Conservation (phyloP, 2,113 vertebrate species). For the Tachycineta bicolor region DNA sequence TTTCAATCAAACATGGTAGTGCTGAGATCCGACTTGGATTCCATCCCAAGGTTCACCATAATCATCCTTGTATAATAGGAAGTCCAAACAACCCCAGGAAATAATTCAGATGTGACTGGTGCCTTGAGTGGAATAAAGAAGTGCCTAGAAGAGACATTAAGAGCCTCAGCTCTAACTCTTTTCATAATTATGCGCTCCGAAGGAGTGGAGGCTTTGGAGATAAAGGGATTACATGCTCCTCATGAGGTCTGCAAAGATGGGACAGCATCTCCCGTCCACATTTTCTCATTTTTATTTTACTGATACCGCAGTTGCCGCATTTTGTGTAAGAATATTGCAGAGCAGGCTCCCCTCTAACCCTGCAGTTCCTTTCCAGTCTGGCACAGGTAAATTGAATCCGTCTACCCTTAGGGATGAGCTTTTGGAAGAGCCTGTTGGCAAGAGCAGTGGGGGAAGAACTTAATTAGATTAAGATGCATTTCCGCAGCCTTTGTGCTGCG, state of each 20-base stretch:
- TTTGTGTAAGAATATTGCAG: not conserved
- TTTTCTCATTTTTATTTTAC: not conserved
- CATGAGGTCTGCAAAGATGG: not conserved
- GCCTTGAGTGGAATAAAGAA: conserved; percentile 19
- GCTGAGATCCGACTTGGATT: conserved; percentile 10
- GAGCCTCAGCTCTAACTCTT: conserved; percentile 14
- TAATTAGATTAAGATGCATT: conserved; percentile 3
- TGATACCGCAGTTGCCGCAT: not conserved
- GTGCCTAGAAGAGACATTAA: not conserved
- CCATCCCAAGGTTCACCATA: conserved; percentile 34
- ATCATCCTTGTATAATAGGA: conserved; percentile 18
- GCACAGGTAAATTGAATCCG: not conserved
- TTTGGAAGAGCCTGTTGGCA: not conserved
- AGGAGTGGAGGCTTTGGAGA: conserved; percentile 7
- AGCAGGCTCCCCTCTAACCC: not conserved
- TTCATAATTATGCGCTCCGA: not conserved
- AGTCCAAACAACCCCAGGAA: conserved; percentile 57
- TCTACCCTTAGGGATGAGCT: not conserved
- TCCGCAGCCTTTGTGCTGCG: not conserved
- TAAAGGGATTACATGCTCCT: conserved; percentile 34
- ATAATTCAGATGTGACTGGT: conserved; percentile 33
- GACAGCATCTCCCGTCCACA: not conserved
- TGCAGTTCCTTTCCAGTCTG: not conserved
- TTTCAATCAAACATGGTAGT: not conserved
- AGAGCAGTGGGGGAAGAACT: not conserved